Percentiles rank a stretch among this genome's conserved stretches.
phyloP scores from a whole-genome alignment of 2,113 vertebrate species.

The Cricetomys ansorgei region DNA sequence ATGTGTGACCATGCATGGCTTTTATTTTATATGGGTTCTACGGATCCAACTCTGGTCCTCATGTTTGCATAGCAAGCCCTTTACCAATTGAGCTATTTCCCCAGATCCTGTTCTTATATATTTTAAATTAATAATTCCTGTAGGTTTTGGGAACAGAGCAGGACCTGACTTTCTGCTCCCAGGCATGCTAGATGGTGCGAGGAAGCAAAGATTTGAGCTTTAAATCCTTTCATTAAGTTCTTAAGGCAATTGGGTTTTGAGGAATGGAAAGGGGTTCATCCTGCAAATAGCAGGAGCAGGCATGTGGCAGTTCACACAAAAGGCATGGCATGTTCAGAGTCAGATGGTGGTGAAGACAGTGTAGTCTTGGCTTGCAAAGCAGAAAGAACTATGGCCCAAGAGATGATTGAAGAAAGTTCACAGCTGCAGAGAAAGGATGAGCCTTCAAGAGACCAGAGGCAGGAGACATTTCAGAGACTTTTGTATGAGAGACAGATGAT shows the following conservation, averaged over 20 bases:
- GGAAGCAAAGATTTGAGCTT: neutral
- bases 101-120: neutral
- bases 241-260: neutral
- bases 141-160: neutral
- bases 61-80: neutral
- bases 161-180: neutral
- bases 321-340: neutral
- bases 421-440: neutral
- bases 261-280: neutral
- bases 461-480: neutral
- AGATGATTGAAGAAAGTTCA: neutral
- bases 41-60: neutral
- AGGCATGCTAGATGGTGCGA: neutral
- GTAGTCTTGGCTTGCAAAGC: neutral
- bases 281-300: neutral
- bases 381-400: neutral
- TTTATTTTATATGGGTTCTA: neutral
- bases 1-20: neutral
- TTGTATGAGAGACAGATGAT: neutral
- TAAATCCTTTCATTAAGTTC: neutral
- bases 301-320: neutral
- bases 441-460: neutral
- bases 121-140: slow-evolving; percentile 41
- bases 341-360: neutral
- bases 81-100: neutral